phyloP scores from a whole-genome alignment of 2,797 vertebrate genomes.

The Dendrocincla tyrannina region DNA sequence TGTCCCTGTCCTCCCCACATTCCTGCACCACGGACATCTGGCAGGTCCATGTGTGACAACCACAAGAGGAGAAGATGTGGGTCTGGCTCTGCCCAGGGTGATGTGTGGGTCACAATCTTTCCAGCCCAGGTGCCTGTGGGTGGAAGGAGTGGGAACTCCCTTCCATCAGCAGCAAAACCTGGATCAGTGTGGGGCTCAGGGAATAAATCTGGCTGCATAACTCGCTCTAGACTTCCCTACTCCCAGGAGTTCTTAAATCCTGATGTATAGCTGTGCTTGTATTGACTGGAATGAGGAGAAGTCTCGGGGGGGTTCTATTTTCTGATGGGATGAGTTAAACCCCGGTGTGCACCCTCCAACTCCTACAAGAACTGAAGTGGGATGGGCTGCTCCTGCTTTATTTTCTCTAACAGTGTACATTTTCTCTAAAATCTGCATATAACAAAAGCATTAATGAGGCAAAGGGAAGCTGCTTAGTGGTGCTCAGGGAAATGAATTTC shows the following conservation, averaged over 20 bases:
- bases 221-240: not conserved
- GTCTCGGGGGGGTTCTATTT: not conserved
- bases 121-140: fast-evolving
- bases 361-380: fast-evolving
- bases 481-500: not conserved
- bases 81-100: fast-evolving
- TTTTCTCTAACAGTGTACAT: not conserved
- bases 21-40: not conserved
- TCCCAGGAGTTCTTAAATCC: not conserved
- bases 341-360: fast-evolving
- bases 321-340: not conserved
- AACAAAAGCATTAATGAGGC: not conserved
- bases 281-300: not conserved
- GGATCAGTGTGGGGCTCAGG: fast-evolving
- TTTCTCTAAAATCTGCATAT: not conserved
- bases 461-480: not conserved
- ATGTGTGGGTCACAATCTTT: fast-evolving
- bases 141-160: not conserved
- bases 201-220: not conserved
- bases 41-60: fast-evolving
- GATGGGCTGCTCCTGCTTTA: not conserved
- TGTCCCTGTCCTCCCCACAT: not conserved
- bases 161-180: fast-evolving
- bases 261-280: not conserved
- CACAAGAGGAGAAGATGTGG: not conserved